Percentiles rank a stretch among this genome's conserved stretches.
Evolutionary conservation across 92 coral and sea anemone genomes (phyloP).

Genomic region (Umimayanthus kanabou): DNA sequence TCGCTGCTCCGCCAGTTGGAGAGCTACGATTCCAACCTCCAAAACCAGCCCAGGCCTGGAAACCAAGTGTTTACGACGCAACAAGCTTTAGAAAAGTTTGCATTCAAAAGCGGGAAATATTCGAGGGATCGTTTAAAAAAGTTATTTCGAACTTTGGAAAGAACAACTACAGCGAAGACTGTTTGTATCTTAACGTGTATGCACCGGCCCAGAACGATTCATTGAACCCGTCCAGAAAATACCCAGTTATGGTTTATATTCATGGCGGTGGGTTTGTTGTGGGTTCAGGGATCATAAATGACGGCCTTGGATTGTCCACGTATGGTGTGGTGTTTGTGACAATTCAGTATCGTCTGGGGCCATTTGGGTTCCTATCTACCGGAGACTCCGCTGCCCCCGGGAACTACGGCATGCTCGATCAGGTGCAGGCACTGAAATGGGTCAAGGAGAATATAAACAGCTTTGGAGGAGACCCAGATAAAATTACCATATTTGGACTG

Average conservation of each 20-base stretch:
- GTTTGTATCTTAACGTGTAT: conserved; percentile 11
- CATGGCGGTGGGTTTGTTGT: conserved; percentile 14
- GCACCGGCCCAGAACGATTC: conserved; percentile 18
- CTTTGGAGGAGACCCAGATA: conserved; percentile 17
- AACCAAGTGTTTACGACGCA: conserved; percentile 12
- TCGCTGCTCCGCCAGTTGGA: conserved; percentile 8
- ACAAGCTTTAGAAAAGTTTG: background rate
- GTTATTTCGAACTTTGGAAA: background rate
- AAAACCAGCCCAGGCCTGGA: background rate
- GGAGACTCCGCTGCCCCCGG: conserved; percentile 4
- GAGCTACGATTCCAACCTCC: conserved; percentile 11
- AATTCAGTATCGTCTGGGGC: conserved; percentile 16
- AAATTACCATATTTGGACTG: conserved; percentile 27
- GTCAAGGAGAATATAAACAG: background rate
- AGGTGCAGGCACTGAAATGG: conserved; percentile 16
- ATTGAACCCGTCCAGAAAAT: background rate
- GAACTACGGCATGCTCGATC: conserved; percentile 30
- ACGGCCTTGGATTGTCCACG: background rate
- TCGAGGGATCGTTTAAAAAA: background rate
- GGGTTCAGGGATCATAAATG: background rate
- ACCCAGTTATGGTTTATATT: conserved; percentile 22
- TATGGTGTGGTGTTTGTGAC: conserved; percentile 20
- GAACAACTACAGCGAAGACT: background rate
- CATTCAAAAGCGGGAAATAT: too few relatives aligned
- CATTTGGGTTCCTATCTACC: conserved; percentile 15